phyloP scores from a whole-genome alignment of 2,888 invertebrate species.

The Cistogaster globosa region DNA sequence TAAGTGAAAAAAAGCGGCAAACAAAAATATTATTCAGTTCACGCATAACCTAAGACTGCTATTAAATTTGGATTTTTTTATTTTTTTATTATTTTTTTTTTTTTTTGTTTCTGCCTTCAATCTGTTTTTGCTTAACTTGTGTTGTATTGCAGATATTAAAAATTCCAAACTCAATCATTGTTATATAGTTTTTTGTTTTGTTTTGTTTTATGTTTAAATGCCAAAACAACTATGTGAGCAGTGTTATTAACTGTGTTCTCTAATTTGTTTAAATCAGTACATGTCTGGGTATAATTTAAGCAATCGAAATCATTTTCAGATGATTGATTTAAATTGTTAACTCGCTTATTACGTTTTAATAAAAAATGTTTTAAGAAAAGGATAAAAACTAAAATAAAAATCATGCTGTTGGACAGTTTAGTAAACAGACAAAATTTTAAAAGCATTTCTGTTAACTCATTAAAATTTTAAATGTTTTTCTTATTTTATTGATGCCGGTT shows the following conservation, averaged over 20 bases:
- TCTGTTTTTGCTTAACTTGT: background rate
- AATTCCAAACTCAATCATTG: constrained; percentile 51
- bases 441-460: no score
- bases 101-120: constrained; percentile 19
- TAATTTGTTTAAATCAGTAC: constrained; percentile 58
- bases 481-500: no score
- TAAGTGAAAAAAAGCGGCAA: constrained; percentile 20
- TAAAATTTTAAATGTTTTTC: no score
- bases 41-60: constrained; percentile 68
- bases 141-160: constrained; percentile 38
- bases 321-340: constrained; percentile 63
- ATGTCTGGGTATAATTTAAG: constrained; percentile 25
- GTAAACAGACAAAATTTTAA: no score
- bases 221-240: constrained; percentile 29
- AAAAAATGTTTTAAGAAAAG: no score
- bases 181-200: background rate
- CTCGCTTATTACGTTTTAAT: background rate
- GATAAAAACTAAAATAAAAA: no score
- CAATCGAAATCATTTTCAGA: constrained; percentile 16
- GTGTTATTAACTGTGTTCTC: constrained; percentile 58
- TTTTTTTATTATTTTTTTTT: constrained; percentile 26
- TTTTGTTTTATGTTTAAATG: constrained; percentile 6
- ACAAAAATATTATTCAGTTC: constrained; percentile 65
- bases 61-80: constrained; percentile 48
- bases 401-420: no score